These are phyloP conservation scores for Orchestia grillus DNA, from an alignment of 1,140 invertebrate genomes.

Conservation along the genomic window DNA sequence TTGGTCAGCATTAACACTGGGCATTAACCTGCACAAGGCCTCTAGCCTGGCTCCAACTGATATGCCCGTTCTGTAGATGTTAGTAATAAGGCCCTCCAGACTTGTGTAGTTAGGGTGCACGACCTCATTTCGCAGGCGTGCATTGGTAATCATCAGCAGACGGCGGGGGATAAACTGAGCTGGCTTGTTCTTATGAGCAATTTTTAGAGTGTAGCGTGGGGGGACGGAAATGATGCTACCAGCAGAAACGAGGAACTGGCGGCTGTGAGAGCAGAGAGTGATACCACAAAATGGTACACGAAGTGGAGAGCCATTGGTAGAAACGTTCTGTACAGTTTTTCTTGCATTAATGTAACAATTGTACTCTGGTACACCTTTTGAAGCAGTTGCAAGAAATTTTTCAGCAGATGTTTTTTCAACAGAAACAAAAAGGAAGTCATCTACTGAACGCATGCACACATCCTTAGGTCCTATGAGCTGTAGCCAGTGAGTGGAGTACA, in stretches of 20 bases:
- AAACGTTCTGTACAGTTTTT: not conserved
- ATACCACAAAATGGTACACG: slow-evolving; percentile 10
- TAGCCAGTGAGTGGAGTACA: slow-evolving; percentile 1
- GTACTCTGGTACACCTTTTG: not conserved
- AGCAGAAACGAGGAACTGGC: not conserved
- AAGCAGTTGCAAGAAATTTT: not conserved
- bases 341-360: not conserved
- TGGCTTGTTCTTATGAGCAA: not conserved
- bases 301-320: not conserved
- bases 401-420: not conserved
- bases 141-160: not conserved
- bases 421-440: slow-evolving; percentile 29
- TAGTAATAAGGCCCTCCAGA: not conserved
- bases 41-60: slow-evolving; percentile 24
- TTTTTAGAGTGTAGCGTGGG: slow-evolving; percentile 2
- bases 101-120: not conserved
- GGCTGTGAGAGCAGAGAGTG: not conserved
- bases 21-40: not conserved
- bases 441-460: slow-evolving; percentile 15
- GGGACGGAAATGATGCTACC: not conserved
- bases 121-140: not conserved
- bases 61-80: not conserved
- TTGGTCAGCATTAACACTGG: not conserved
- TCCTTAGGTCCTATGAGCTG: not conserved
- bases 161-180: not conserved